Conservation (phyloP, 1,140 invertebrate genomes). For the Drosophila punjabiensis region DNA sequence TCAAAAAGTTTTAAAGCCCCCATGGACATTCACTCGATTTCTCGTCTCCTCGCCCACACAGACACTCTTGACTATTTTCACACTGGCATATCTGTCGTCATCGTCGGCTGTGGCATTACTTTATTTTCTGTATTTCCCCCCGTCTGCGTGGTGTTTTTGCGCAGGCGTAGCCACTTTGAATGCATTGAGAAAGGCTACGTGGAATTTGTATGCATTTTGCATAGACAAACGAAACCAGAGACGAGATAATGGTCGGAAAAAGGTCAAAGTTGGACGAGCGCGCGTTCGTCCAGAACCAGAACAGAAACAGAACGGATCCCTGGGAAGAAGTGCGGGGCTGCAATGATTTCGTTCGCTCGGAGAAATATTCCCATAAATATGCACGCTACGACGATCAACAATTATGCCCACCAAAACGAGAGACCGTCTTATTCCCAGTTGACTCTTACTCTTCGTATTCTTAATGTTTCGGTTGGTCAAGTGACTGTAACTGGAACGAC, state of each 20-base stretch:
- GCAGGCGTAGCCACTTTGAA: conserved; percentile 68
- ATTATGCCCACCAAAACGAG: conserved; percentile 74
- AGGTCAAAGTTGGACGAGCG: conserved; percentile 80
- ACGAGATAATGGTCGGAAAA: conserved; percentile 47
- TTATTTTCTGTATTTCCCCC: conserved; percentile 16
- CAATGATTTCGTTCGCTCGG: conserved; percentile 64
- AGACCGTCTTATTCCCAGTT: conserved; percentile 43
- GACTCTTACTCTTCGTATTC: conserved; percentile 57
- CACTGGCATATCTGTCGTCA: conserved; percentile 48
- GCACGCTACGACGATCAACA: conserved; percentile 80
- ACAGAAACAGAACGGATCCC: conserved; percentile 32
- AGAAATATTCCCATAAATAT: conserved; percentile 82
- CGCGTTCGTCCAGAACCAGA: conserved; percentile 79
- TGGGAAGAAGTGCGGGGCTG: conserved; percentile 31
- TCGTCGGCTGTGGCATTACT: conserved; percentile 33
- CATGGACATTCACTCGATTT: conserved; percentile 68
- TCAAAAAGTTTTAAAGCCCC: background rate
- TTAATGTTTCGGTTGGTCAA: conserved; percentile 85
- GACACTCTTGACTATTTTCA: conserved; percentile 16
- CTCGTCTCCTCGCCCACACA: conserved; percentile 46
- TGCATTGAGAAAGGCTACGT: conserved; percentile 73
- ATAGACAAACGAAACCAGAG: conserved; percentile 45
- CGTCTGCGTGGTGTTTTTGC: conserved; percentile 46
- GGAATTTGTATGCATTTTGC: conserved; percentile 77
- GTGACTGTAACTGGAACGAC: conserved; percentile 84